Base-by-base conservation (phyloP, 2,797 vertebrate genomes). In the Heteromormyrus szaboi region DNA sequence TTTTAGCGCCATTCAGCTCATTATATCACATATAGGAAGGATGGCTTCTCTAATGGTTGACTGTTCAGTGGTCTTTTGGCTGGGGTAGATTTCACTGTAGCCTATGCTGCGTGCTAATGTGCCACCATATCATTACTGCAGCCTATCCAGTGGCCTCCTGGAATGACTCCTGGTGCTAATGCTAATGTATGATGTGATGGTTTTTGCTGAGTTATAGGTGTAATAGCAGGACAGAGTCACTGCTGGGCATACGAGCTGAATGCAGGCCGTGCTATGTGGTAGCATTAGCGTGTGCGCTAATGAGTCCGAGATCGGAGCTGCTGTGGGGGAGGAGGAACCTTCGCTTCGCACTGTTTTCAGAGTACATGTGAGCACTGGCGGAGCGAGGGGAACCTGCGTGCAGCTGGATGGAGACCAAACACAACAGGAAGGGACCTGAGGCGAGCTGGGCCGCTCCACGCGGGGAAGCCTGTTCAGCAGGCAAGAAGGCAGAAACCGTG, bases 281-380 rank as follows among this genome's bases (percentile, higher is more conserved):
- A 37, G 65, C 65, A 19, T 33, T 72, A 72, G 65, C 65, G 14
- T 29, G n/a, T 29, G 25, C n/a, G 25, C n/a, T 68, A 68, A 68
- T 11, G 25, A 4, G 9, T 37, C 59, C 8, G 59, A 25, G 59
- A 8, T 62, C 22, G 8, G 59, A 62, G 59, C 59, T 2, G 59
- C 8, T 9, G n/a, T 62, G n/a, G 8, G 11, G 17, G 11, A 68
- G 22, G 62, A 72, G 25, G 65, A 72, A 17, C 12, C 37, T 17
- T 6, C 4, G 1, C 65, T 37, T 17, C 12, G 33, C 79, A 68
- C 37, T 84, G 95, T 94, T 97, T 96, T 96, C 96, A 97, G 97
- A 98, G 97, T 97, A 98, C 97, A 97, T 96, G 97, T 96, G 95
- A 96, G 94, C 96, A 95, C 93, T 94, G 96, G 96, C 96, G 96